Base-by-base conservation (phyloP, 1,140 invertebrate species). In the Dreissena rostriformis region DNA sequence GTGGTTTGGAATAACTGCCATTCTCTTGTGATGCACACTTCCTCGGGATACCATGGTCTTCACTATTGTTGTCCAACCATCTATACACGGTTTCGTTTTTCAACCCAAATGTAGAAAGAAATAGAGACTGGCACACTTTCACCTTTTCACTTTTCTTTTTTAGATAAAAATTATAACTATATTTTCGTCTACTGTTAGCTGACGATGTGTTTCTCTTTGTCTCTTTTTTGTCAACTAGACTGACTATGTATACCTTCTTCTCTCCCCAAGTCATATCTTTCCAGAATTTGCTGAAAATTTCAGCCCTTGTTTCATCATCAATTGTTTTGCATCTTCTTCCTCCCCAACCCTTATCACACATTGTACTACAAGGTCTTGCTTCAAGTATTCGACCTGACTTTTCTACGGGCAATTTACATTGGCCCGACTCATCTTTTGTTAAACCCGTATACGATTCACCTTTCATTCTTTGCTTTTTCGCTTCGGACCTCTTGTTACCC, bases 71-170 rank as follows among this genome's bases (percentile, higher is more conserved):
- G 19, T 26, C 24, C 24, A 70, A 5, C 77, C 77, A 79, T 19
- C 55, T 55, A 39, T 79, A 79, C n/a, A 79, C 77, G 39, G 66
- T 70, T 19, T 79, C 66, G 67, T 79, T 66, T 70, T 70, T 70
- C 12, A 79, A 39, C 22, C 49, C 49, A 12, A 79, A 26, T 55
- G 77, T 79, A 5, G 65, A 15, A 14, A 79, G 28, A 61, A 77
- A 77, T 52, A 70, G 22, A 5, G 49, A 49, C 77, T 79, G 67
- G 28, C 66, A 79, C 14, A 79, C 67, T 22, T 26, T 52, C 52
- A 26, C 53, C 28, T 22, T 75, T 24, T 67, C 14, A 15, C 53
- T 28, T n/a, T 78, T 55, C 12, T 52, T 52, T 52, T 22, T 65
- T 15, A 78, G 49, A 61, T 24, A 80, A 57, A 55, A 80, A 24